Base-by-base conservation (phyloP, 2,888 invertebrate species). In the Hemaris fuciformis region DNA sequence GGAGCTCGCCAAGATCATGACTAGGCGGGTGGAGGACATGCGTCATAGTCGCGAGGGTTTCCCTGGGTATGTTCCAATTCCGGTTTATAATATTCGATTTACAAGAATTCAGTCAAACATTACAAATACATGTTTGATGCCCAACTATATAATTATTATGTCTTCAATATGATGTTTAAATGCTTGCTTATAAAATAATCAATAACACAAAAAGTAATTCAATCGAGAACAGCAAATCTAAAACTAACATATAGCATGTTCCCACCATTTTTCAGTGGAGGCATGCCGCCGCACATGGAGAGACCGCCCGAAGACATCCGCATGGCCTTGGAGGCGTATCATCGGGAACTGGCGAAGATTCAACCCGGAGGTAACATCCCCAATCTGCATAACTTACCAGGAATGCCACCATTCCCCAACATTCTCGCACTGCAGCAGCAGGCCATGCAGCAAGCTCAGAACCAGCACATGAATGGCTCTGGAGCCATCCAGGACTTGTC, bases 1-100 rank as follows among this genome's bases (percentile, higher is more conserved):
- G 82, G 98, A 99, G 84, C 93, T 99, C 67, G 96, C 97, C 63
- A 99, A 99, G 84, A 94, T 99, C 61, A 98, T 98, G 95, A 97
- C 95, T 57, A 91, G 96, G 75, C 89, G 96, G 68, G 94, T 95
- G 61, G 96, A 96, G 57, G 96, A 96, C 70, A 93, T 96, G 74
- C 94, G 97, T 62, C 95, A 95, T 69, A 96, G 94, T 41, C 93
- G 96, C 46, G 97, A 97, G 64, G 94, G 96, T 27, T 96, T 96
- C 76, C 96, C 96, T 83, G 95, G 96, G 97, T 97, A 93, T 93
- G 94, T 38, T 34, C 10, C 3, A 22, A 13, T 18, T 34, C 38
- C 15, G 22, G 7, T n/a, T 3, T 5, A 22, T 8, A n/a, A 22
- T 20, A 20, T 38, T 38, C 10, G 1, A n/a, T 8, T 42, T 1